Percentiles rank a stretch among this genome's conserved stretches.
These are phyloP conservation scores for Puntigrus tetrazona DNA, from an alignment of 2,113 vertebrate species.

Conservation along the genomic window DNA sequence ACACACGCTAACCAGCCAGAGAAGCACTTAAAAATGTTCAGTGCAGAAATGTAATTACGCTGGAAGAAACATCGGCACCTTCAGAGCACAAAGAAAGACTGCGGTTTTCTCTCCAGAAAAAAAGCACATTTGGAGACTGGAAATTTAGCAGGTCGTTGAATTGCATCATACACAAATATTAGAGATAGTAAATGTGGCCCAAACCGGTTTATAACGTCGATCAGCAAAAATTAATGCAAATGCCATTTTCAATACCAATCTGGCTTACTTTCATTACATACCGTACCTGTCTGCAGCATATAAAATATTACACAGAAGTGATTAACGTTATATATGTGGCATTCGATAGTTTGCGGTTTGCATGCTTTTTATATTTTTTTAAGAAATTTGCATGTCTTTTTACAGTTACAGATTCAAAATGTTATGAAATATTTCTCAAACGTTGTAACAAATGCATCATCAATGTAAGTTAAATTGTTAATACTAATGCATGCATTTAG, in stretches of 20 bases:
- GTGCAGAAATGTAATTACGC: background rate
- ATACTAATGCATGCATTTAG: background rate
- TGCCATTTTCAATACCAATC: background rate
- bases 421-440: background rate
- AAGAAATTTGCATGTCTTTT: background rate
- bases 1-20: conserved; percentile 1
- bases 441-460: background rate
- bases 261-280: too few relatives aligned
- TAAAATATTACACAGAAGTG: background rate
- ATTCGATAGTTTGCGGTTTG: background rate
- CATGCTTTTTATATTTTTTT: background rate
- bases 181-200: background rate
- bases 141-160: conserved; percentile 8
- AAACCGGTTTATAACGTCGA: too few relatives aligned
- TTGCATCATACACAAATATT: background rate
- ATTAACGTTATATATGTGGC: background rate
- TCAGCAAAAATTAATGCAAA: background rate
- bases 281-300: background rate
- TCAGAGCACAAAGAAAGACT: background rate
- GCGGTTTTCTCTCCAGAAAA: background rate
- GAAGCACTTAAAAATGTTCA: background rate
- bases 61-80: conserved; percentile 45
- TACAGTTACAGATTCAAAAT: background rate
- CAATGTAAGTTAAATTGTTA: background rate
- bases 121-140: background rate